phyloP scores from a whole-genome alignment of 2,113 vertebrate genomes.

The Cacatua alba region DNA sequence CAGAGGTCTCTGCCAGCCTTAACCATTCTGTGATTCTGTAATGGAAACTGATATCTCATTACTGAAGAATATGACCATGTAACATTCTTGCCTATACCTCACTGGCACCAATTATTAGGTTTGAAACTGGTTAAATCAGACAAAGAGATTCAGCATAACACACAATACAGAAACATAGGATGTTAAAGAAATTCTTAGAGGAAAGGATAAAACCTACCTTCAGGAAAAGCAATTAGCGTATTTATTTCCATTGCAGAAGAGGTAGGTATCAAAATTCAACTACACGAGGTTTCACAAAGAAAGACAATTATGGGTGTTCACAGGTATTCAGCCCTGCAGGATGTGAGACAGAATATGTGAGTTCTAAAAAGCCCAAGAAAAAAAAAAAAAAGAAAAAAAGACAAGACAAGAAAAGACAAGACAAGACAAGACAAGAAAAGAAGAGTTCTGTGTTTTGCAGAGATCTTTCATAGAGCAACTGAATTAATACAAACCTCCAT shows the following conservation, averaged over 20 bases:
- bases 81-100: not conserved
- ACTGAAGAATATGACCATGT: not conserved
- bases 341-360: not conserved
- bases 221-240: constrained; percentile 48
- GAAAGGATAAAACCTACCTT: constrained; percentile 41
- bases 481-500: not conserved
- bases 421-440: not conserved
- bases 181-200: constrained; percentile 48
- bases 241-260: constrained; percentile 53
- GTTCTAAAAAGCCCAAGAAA: not conserved
- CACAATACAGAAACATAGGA: constrained; percentile 13
- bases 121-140: not conserved
- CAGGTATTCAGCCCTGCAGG: not conserved
- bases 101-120: not conserved
- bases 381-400: not conserved
- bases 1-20: not conserved
- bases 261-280: constrained; percentile 32
- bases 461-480: not conserved
- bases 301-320: not conserved
- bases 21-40: not conserved
- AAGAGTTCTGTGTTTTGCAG: not conserved
- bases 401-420: not conserved
- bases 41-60: not conserved
- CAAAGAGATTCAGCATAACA: constrained; percentile 24
- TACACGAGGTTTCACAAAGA: not conserved